These are phyloP conservation scores for Sisor rabdophorus DNA, from an alignment of 2,113 vertebrate genomes.

Conservation along the genomic window DNA sequence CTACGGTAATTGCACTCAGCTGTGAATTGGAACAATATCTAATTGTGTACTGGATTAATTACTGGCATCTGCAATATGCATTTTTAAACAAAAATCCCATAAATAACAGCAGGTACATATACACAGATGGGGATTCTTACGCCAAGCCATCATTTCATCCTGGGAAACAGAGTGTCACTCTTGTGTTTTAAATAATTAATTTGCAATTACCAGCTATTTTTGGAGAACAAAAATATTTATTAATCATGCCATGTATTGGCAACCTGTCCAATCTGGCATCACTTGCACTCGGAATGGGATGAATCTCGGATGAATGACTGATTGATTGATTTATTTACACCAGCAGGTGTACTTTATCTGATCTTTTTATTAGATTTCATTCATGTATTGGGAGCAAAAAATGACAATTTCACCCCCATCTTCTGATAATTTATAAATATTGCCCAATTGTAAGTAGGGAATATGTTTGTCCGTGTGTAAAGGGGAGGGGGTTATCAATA, in stretches of 20 bases:
- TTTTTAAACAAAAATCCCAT: conserved; percentile 89
- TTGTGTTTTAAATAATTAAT: conserved; percentile 69
- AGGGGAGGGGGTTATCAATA: no score
- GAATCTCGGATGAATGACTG: no score
- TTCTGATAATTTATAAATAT: no score
- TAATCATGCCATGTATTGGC: conserved; percentile 16
- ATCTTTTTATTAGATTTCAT: no score
- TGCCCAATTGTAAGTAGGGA: no score
- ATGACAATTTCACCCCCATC: no score
- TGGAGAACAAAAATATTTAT: background rate
- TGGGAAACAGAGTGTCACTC: conserved; percentile 74
- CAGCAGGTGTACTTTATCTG: no score
- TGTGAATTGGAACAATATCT: conserved; percentile 97
- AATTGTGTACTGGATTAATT: conserved; percentile 98
- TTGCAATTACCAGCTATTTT: conserved; percentile 4
- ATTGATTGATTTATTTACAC: no score
- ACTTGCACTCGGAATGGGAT: no score
- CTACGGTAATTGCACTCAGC: conserved; percentile 97
- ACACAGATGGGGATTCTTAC: conserved; percentile 83
- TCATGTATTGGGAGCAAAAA: no score
- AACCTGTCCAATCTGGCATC: no score
- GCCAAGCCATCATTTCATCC: conserved; percentile 76
- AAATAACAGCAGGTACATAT: conserved; percentile 92
- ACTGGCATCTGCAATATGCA: conserved; percentile 86
- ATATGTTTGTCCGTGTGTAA: no score